Percentiles rank a stretch among this genome's conserved stretches.
phyloP scores from a whole-genome alignment of 1,140 invertebrate genomes.

The Drosophila kanapiae region DNA sequence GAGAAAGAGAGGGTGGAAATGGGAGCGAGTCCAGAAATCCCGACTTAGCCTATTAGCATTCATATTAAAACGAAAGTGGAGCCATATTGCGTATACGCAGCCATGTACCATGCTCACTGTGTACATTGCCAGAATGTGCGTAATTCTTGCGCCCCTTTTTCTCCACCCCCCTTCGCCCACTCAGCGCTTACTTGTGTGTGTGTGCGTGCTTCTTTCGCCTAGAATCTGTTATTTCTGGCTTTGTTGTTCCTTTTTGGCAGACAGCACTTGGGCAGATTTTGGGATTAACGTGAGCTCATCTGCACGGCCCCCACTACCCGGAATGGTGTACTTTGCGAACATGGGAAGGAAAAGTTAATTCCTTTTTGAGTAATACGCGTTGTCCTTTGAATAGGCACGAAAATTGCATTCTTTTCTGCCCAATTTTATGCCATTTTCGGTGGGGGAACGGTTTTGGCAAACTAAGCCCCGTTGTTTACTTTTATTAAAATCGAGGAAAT shows the following conservation, averaged over 20 bases:
- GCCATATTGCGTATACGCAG: constrained; percentile 81
- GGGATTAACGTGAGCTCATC: constrained; percentile 75
- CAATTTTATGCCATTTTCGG: constrained; percentile 60
- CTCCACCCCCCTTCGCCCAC: neutral
- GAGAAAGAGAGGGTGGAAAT: neutral
- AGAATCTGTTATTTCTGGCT: constrained; percentile 67
- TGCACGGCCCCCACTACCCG: constrained; percentile 3
- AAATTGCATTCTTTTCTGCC: constrained; percentile 74
- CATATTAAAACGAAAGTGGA: constrained; percentile 84
- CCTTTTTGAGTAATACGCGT: constrained; percentile 82
- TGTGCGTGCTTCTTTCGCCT: constrained; percentile 31
- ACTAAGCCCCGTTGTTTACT: constrained; percentile 35
- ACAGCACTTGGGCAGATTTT: constrained; percentile 81
- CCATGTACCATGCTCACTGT: constrained; percentile 48
- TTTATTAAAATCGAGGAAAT: constrained; percentile 69
- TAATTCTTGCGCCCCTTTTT: constrained; percentile 16
- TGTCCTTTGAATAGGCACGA: constrained; percentile 62
- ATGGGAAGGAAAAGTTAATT: constrained; percentile 66
- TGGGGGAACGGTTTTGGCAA: constrained; percentile 26
- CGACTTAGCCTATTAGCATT: constrained; percentile 83
- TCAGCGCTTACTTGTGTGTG: constrained; percentile 26
- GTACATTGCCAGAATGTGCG: constrained; percentile 50
- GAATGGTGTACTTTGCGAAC: constrained; percentile 52
- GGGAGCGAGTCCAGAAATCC: constrained; percentile 64
- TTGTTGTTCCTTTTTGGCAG: constrained; percentile 30